Evolutionary conservation across 2,888 invertebrate genomes (phyloP), one percentile per base, ranked within the genome.

Genomic region (Itoplectis maculator): DNA sequence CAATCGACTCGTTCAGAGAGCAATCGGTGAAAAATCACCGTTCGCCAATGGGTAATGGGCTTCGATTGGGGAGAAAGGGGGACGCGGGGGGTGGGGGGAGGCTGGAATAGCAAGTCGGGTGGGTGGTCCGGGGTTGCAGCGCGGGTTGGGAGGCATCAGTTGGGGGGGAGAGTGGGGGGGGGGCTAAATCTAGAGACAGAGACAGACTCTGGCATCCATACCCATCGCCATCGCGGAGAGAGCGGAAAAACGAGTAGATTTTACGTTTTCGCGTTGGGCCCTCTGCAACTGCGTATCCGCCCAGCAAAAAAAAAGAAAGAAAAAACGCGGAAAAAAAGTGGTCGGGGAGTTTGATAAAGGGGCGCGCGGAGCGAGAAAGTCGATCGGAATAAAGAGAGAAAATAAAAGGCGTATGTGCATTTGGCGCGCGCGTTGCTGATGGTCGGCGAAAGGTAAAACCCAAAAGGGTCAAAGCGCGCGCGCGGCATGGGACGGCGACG

Each of bases 1-100:
- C 78, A 84, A 85, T 83, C 80, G 85, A 68, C 81, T 84, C 84
- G 84, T 83, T 75, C 75, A 84, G 70, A 69, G 74, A 81, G 82
- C 86, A 82, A 85, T 85, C 81, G 84, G 80, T 70, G n/a, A 82
- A 79, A 85, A 85, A 86, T 86, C 82, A 84, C 81, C 83, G 80
- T 84, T 85, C 79, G 73, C 73, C 82, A 70, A 83, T 83, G 70
- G 76, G 63, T 80, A 83, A 83, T 83, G 82, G 82, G 69, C 82
- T 79, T 23, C 49, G 74, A 20, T 56, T 68, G 69, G 49, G 75
- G 40, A n/a, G n/a, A n/a, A n/a, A n/a, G n/a, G n/a, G n/a, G n/a
- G n/a, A n/a, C n/a, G n/a, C n/a, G n/a, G n/a, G n/a, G 56, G 73
- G 37, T 56, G 76, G 69, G 49, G 75, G 40, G 9, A 15, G 42